Base-by-base conservation (phyloP, 2,797 vertebrate genomes). In the Cynopterus sphinx region DNA sequence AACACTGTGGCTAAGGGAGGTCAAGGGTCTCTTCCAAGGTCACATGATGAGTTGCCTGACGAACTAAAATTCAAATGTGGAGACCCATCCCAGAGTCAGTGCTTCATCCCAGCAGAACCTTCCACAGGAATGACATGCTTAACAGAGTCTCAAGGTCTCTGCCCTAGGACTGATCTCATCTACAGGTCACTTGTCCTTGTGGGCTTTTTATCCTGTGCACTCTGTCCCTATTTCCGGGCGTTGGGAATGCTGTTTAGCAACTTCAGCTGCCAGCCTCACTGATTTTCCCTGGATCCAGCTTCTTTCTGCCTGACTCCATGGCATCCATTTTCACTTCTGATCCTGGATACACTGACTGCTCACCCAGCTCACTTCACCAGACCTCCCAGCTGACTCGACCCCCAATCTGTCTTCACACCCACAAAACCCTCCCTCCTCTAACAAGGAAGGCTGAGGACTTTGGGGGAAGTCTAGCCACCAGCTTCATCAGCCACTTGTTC, bases 111-210 rank as follows among this genome's bases (percentile, higher is more conserved):
- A 1, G 8, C 65, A 28, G 55, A 87, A 55, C 1, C 31, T 6
- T 41, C 63, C 63, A n/a, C 28, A 2, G 0, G 5, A 15, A 9
- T 26, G 17, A 53, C 2, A 0, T 1, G n/a, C 6, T 6, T 43
- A 33, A 41, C 1, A 13, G 41, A 39, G 77, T 49, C 49, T 28
- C 77, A 39, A 6, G 46, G 61, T 12, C 67, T 70, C 49, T 71
- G 43, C 36, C 59, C 36, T 3, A 33, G 73, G 21, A 77, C 21
- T 43, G 22, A 9, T 21, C 28, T 46, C 57, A 57, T 31, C 46
- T 26, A 6, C 1, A 0, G 16, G 61, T 46, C 57, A 41, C 82
- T 67, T 86, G 36, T 11, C 75, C 74, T 68, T 2, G 2, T 3
- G 17, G 33, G 12, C 26, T 36, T 36, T 75, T 57, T 16, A 39